Evolutionary conservation across 2,888 invertebrate species (phyloP).

Genomic region (Agrochola litura): DNA sequence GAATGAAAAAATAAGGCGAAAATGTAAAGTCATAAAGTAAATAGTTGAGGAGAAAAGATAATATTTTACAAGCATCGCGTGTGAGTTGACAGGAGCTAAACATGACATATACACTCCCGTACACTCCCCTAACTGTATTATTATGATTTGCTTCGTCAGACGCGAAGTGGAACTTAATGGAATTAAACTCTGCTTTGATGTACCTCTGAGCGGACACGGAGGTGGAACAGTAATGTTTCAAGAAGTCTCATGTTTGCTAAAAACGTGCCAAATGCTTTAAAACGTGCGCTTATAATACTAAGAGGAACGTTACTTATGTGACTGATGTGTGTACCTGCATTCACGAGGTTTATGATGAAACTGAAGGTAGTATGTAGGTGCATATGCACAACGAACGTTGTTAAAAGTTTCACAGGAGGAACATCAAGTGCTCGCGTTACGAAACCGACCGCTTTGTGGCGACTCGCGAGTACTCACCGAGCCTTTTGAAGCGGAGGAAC

Average conservation of each 20-base stretch:
- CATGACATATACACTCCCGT: constrained; percentile 28
- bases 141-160: constrained; percentile 38
- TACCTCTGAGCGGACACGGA: background rate
- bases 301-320: constrained; percentile 4
- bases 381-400: constrained; percentile 19
- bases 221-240: background rate
- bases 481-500: constrained; percentile 71
- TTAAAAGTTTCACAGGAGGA: constrained; percentile 11
- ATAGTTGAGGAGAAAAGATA: background rate
- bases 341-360: constrained; percentile 9
- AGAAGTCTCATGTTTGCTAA: constrained; percentile 12
- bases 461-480: constrained; percentile 74
- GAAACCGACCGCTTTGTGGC: constrained; percentile 8
- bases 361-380: background rate
- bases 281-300: constrained; percentile 14
- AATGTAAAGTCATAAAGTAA: background rate
- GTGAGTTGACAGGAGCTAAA: constrained; percentile 21
- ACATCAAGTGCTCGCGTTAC: constrained; percentile 1
- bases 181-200: constrained; percentile 22
- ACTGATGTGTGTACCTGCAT: background rate
- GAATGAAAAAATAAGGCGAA: background rate
- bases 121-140: constrained; percentile 29
- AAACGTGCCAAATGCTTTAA: constrained; percentile 15
- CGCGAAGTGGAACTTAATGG: constrained; percentile 19
- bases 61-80: constrained; percentile 26